Conservation (phyloP, 2,888 invertebrate species). For the Phyllotreta cruciferae region DNA sequence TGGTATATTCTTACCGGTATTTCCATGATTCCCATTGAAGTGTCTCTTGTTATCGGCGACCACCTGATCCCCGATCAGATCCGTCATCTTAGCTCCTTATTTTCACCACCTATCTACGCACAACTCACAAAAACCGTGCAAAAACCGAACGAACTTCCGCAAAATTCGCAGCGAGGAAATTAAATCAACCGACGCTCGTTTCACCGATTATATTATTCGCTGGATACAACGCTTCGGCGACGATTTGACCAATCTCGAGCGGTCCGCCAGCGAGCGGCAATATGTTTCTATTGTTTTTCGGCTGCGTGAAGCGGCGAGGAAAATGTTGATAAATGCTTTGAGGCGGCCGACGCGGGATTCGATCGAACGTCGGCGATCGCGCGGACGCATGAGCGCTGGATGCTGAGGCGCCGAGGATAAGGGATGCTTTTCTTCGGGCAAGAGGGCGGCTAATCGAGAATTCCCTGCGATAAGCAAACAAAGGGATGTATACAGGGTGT, state of each 20-base stretch:
- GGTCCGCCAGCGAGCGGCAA: constrained; percentile 27
- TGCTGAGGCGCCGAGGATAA: constrained; percentile 17
- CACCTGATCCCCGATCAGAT: constrained; percentile 36
- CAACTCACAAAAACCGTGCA: constrained; percentile 17
- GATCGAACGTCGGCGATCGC: constrained; percentile 33
- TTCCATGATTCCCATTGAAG: constrained; percentile 31
- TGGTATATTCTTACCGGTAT: constrained; percentile 28
- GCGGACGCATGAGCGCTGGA: constrained; percentile 30
- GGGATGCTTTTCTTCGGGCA: constrained; percentile 11
- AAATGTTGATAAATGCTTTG: constrained; percentile 9
- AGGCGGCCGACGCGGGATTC: constrained; percentile 22
- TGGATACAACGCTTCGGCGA: constrained; percentile 21
- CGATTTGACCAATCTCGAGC: constrained; percentile 19
- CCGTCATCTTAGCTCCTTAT: constrained; percentile 33
- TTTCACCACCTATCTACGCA: background rate
- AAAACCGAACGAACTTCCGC: constrained; percentile 24
- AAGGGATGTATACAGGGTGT: too few species aligned
- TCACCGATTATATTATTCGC: constrained; percentile 35
- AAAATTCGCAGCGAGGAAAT: constrained; percentile 25
- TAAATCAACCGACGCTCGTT: constrained; percentile 31
- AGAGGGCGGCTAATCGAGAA: too few species aligned
- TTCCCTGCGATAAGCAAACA: too few species aligned
- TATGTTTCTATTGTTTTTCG: constrained; percentile 31
- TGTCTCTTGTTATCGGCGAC: constrained; percentile 31
- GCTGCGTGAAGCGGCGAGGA: constrained; percentile 22